These are phyloP conservation scores for Mesembrinibis cayennensis DNA, from an alignment of 2,113 vertebrate genomes.

Conservation along the genomic window DNA sequence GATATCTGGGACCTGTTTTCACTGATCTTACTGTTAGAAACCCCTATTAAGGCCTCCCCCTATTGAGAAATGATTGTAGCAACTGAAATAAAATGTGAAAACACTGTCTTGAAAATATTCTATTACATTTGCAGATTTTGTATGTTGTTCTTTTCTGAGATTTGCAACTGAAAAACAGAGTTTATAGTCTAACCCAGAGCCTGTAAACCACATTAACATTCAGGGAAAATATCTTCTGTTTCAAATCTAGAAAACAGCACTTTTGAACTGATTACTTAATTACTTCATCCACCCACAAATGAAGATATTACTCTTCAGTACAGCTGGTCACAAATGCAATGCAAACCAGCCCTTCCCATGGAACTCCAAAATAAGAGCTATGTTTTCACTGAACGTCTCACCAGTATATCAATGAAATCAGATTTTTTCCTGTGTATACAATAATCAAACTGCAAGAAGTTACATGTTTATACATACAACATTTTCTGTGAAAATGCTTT, in stretches of 20 bases:
- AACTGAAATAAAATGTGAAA: not conserved
- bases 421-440: not conserved
- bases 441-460: not conserved
- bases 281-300: conserved; percentile 49
- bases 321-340: conserved; percentile 40
- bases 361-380: not conserved
- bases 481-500: not conserved
- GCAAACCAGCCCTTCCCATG: not conserved
- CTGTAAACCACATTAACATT: conserved; percentile 39
- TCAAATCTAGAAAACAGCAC: conserved; percentile 39
- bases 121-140: not conserved
- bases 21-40: not conserved
- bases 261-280: conserved; percentile 64
- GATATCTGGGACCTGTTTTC: not conserved
- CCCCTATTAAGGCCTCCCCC: not conserved
- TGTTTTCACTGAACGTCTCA: not conserved
- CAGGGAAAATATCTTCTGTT: conserved; percentile 18
- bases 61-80: not conserved
- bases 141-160: not conserved
- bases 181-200: conserved; percentile 1
- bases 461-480: not conserved
- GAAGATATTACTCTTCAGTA: conserved; percentile 13
- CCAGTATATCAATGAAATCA: not conserved
- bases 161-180: not conserved
- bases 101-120: not conserved